Evolutionary conservation across 1,140 invertebrate species (phyloP), one percentile per base, ranked within the genome.

Genomic region (Kradibia gibbosae): DNA sequence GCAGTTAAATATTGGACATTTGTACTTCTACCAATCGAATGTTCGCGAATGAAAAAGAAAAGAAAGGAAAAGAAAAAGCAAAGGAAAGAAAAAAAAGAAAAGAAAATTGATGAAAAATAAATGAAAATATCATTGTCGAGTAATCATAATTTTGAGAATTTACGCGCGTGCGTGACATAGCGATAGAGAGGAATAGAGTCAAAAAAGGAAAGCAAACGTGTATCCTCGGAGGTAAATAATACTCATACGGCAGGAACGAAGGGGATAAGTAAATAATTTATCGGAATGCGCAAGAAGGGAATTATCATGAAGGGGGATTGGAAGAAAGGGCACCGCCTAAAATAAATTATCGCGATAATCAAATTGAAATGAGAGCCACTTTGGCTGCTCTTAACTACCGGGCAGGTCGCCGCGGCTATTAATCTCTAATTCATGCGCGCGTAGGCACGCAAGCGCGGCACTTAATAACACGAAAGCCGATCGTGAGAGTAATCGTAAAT

Each of bases 291-390:
- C 25, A 60, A 11, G 31, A 60, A 8, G 17, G 25, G 55, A 60
- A 28, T 60, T 31, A 28, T 0, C 1, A 13, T 28, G 2, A 0
- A 11, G 55, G 31, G 25, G 25, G 11, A 50, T n/a, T 17, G 28
- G 36, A 34, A 74, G 36, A 31, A 36, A 50, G 4, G 8, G 34
- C 17, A 60, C 55, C 45, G 45, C 36, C 55, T 76, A 60, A 76
- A 60, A 60, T 76, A 62, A 76, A 76, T 76, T 76, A 76, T 62
- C 36, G 11, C 62, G 53, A 76, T 76, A 76, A 75, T 76, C 73
- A 55, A 76, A 55, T 60, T 76, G 62, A 76, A 45, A 42, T 15
- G 53, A 55, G 73, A 31, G 72, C 42, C 34, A 67, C 62, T 67
- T 39, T 60, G 25, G n/a, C 3, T 67, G 55, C 55, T 28, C 55